These are phyloP conservation scores for Verasper variegatus DNA, from an alignment of 2,113 vertebrate genomes.

Conservation along the genomic window DNA sequence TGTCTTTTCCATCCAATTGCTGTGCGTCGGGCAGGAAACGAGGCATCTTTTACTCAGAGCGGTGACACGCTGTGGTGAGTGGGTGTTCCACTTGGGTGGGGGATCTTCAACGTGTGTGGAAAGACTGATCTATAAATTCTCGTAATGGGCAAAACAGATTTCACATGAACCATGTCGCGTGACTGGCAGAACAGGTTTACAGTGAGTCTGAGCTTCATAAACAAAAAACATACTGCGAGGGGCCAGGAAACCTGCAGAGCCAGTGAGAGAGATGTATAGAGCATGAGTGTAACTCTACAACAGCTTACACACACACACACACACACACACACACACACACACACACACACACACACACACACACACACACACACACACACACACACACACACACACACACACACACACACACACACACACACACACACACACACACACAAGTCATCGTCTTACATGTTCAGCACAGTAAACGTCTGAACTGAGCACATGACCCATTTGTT, in stretches of 20 bases:
- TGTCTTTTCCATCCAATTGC: conserved; percentile 33
- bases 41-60: too few relatives aligned
- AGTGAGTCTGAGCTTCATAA: too few relatives aligned
- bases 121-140: conserved; percentile 14
- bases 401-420: too few relatives aligned
- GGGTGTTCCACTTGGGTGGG: conserved; percentile 25
- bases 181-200: conserved; percentile 14
- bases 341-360: too few relatives aligned
- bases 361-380: too few relatives aligned
- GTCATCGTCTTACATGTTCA: not conserved
- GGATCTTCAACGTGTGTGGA: conserved; percentile 37
- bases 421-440: too few relatives aligned
- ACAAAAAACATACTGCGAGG: not conserved
- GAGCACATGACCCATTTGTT: not conserved
- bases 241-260: not conserved
- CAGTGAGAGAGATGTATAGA: not conserved
- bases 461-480: not conserved
- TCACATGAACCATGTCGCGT: not conserved
- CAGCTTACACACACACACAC: too few relatives aligned
- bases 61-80: not conserved
- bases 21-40: conserved; percentile 18
- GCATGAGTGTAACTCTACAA: too few relatives aligned
- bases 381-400: too few relatives aligned
- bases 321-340: too few relatives aligned
- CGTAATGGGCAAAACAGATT: not conserved